Evolutionary conservation across 2,888 invertebrate genomes (phyloP), one percentile per base, ranked within the genome.

Genomic region (Arrhopalites spinosus): DNA sequence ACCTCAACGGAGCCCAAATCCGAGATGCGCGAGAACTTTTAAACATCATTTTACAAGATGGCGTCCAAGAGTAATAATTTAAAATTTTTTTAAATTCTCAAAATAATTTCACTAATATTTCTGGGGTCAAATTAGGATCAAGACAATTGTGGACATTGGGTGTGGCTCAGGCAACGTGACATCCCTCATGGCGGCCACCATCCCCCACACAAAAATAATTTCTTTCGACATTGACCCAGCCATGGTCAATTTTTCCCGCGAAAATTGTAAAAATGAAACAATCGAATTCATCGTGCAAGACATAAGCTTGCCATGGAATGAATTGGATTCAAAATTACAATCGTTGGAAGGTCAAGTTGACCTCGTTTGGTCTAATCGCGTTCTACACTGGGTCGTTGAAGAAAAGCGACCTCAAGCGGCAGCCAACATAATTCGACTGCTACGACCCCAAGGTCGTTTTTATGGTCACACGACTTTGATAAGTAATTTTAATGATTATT

Each of bases 321-420:
- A 73, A 0, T 43, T 73, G 1, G 20, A 43, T 25, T 5, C 13
- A 50, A 50, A 29, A 8, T 25, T 64, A 1, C 30, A 29, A 30
- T 27, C 23, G 2, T 13, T 73, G n/a, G 73, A 73, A 30, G 50
- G 53, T 50, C 20, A 47, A 45, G 64, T 73, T 47, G 73, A 73
- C 63, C 23, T 73, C 2, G 23, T 73, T 17, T 73, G 73, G 73
- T 64, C 73, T 0, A 73, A 73, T 30, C 27, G 64, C 0, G 73
- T 30, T 11, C 23, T 73, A 1, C 73, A 73, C 17, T 73, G 73
- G 73, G 36, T 73, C 3, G 29, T 20, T 1, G 70, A 56, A 3
- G 66, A 50, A 5, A 30, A 50, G 0, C 47, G 36, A 30, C 29
- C 27, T n/a, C 27, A 29, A 27, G 66, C 66, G 20, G 50, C 27